These are phyloP conservation scores for Phenganax marumi DNA, from an alignment of 92 coral and sea anemone species.

Conservation along the genomic window DNA sequence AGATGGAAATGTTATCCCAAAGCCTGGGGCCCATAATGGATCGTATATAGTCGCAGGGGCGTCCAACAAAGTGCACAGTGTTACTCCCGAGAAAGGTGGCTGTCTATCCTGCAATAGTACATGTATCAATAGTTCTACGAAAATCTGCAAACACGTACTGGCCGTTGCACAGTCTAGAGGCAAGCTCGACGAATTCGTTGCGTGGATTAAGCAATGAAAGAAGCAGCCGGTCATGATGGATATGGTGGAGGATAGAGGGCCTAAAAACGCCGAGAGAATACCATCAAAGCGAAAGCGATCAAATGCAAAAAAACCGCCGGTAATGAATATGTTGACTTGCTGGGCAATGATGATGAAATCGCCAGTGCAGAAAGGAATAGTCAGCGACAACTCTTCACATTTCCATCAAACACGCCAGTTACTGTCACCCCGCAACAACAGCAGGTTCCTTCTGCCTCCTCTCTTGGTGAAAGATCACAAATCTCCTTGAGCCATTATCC, in stretches of 20 bases:
- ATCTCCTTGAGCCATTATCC: too few relatives aligned
- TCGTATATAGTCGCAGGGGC: slow-evolving; percentile 51
- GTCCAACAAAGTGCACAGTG: slow-evolving; percentile 44
- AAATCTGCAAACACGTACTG: slow-evolving; percentile 45
- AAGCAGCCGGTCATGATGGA: slow-evolving; percentile 7
- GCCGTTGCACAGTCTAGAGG: slow-evolving; percentile 49
- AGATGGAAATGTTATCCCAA: slow-evolving; percentile 31
- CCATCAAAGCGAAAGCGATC: slow-evolving; percentile 29
- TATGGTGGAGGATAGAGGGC: slow-evolving; percentile 34
- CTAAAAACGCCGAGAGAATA: slow-evolving; percentile 46
- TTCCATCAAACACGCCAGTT: too few relatives aligned
- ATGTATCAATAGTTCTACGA: slow-evolving; percentile 44
- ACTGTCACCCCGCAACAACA: too few relatives aligned
- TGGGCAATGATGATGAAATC: background rate
- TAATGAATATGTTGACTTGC: slow-evolving; percentile 32
- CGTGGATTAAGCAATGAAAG: slow-evolving; percentile 37
- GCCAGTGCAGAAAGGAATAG: too few relatives aligned
- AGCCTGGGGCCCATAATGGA: slow-evolving; percentile 52
- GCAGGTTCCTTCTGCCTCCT: too few relatives aligned
- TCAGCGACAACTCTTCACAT: too few relatives aligned
- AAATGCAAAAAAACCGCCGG: slow-evolving; percentile 21
- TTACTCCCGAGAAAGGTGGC: slow-evolving; percentile 50
- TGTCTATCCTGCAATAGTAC: slow-evolving; percentile 39
- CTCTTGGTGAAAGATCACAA: too few relatives aligned
- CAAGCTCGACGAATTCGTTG: slow-evolving; percentile 16